Evolutionary conservation across 1,140 invertebrate species (phyloP), one percentile per base, ranked within the genome.

Genomic region (Epicauta chinensis): DNA sequence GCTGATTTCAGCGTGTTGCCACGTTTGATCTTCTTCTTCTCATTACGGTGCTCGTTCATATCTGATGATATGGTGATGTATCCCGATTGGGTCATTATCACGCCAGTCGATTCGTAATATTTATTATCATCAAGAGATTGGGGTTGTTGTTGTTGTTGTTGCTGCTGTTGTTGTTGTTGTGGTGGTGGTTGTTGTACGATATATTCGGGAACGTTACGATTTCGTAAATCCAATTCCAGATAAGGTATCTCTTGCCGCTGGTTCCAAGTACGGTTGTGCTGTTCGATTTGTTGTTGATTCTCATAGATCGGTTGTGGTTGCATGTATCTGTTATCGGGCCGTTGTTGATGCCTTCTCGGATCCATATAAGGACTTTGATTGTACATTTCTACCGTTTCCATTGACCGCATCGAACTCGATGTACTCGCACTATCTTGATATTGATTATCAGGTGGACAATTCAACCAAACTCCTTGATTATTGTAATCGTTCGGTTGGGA

Each of bases 31-130:
- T 88, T 87, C 69, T 85, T 85, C 32, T 34, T 11, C 56, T 80
- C 78, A 62, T 81, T 77, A 31, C 70, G 68, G 15, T 23, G 23
- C 49, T 66, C 59, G 29, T 77, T 84, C 14, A 83, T 73, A 63
- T 86, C 82, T 13, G 80, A 73, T 2, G 83, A 77, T 55, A 89
- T 88, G 14, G 84, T 86, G 42, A 89, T 79, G 63, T 89, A 89
- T n/a, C 87, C 87, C 3, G 85, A 85, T 63, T 88, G 83, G 0
- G 86, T 86, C n/a, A 89, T 84, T 51, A 87, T 80, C 3, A 87
- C 77, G 41, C 77, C 80, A 50, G 72, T 70, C 2, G 77, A 60
- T 42, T 80, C 75, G 48, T 76, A 79, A 50, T 71, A 76, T 15
- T 58, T 54, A 47, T 61, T 55, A 16, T 56, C 58, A 1, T 37